Evolutionary conservation across 2,888 invertebrate genomes (phyloP).

Genomic region (Carabus problematicus): DNA sequence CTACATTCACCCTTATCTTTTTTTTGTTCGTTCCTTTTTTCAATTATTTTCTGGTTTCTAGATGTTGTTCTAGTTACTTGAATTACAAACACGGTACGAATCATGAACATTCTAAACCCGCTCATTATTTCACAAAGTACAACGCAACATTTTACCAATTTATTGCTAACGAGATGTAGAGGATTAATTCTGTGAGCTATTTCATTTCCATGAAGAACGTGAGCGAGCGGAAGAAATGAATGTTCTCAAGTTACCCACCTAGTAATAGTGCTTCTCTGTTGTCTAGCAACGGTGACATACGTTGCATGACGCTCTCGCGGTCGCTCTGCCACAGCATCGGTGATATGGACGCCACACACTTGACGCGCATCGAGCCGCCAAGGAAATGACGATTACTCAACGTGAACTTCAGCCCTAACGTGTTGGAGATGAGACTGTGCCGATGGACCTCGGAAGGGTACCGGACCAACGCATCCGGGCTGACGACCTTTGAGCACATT

Average conservation of each 20-base stretch:
- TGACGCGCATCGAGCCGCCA: slow-evolving; percentile 67
- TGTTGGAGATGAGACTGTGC: slow-evolving; percentile 66
- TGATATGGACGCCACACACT: slow-evolving; percentile 68
- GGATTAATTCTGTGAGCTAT: too few species aligned
- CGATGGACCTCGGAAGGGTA: slow-evolving; percentile 64
- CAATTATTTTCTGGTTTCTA: too few species aligned
- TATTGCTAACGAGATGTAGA: too few species aligned
- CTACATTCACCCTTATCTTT: too few species aligned
- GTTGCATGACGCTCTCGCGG: slow-evolving; percentile 66
- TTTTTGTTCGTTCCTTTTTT: too few species aligned
- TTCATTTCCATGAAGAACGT: too few species aligned
- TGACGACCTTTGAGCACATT: slow-evolving; percentile 59
- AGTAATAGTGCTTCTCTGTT: slow-evolving; percentile 68
- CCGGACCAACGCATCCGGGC: slow-evolving; percentile 61
- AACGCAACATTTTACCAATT: too few species aligned
- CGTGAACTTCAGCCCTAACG: slow-evolving; percentile 64
- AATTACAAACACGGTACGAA: too few species aligned
- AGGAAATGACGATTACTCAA: slow-evolving; percentile 65
- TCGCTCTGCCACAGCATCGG: slow-evolving; percentile 68
- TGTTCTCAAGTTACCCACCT: slow-evolving; percentile 56
- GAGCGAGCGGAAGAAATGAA: too few species aligned
- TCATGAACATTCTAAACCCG: too few species aligned
- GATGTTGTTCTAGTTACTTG: too few species aligned
- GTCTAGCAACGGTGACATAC: slow-evolving; percentile 63
- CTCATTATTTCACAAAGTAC: too few species aligned